Evolutionary conservation across 2,888 invertebrate genomes (phyloP).

Genomic region (Dascillus cervinus): DNA sequence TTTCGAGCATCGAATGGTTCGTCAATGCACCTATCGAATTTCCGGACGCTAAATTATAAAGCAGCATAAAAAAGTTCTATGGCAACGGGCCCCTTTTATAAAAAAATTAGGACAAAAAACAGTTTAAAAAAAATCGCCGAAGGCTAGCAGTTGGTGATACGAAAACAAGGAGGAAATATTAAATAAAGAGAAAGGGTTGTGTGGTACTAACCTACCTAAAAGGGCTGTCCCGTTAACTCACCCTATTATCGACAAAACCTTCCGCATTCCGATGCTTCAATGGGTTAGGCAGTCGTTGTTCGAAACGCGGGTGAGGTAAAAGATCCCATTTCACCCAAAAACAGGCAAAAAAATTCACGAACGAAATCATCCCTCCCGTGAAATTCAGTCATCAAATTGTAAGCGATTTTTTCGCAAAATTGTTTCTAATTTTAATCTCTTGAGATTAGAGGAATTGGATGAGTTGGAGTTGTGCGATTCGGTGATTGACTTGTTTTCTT

Average conservation of each 20-base stretch:
- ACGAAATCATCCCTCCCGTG: neutral
- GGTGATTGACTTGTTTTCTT: neutral
- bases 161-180: conserved; percentile 19
- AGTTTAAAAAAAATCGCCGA: conserved; percentile 27
- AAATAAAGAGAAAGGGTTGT: conserved; percentile 27
- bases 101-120: conserved; percentile 24
- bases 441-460: neutral
- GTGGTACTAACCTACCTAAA: conserved; percentile 29
- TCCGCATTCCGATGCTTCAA: conserved; percentile 30
- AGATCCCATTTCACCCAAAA: conserved; percentile 2
- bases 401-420: too few relatives aligned
- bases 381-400: too few relatives aligned
- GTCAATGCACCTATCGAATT: neutral
- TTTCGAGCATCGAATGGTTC: neutral
- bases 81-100: conserved; percentile 4
- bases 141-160: conserved; percentile 22
- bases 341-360: neutral
- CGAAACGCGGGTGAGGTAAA: conserved; percentile 17
- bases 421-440: too few relatives aligned
- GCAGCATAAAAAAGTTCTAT: neutral
- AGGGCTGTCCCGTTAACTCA: conserved; percentile 30
- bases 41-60: neutral
- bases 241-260: conserved; percentile 28
- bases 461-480: neutral
- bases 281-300: conserved; percentile 18